A percentile compares a stretch with the other conserved stretches of the same genome.
Evolutionary conservation across 2,888 invertebrate genomes (phyloP).

Genomic region (Candidula unifasciata): DNA sequence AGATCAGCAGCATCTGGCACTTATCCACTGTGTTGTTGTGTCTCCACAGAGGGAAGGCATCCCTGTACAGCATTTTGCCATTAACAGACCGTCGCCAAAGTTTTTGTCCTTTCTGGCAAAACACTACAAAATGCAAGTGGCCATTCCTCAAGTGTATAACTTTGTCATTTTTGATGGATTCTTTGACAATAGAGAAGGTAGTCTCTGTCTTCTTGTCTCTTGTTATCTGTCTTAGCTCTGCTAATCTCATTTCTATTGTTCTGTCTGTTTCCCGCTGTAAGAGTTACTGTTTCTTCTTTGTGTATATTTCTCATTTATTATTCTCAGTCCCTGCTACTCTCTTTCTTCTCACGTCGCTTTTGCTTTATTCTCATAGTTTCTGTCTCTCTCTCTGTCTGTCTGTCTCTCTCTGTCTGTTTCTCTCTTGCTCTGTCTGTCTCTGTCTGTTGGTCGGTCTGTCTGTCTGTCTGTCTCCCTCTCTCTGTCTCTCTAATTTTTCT

Average conservation of each 20-base stretch:
- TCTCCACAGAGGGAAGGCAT: not conserved
- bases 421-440: not conserved
- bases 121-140: slow-evolving; percentile 85
- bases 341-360: not conserved
- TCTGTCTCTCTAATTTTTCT: not conserved
- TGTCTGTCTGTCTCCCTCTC: not conserved
- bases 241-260: no score
- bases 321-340: not conserved
- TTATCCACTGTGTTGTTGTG: not conserved
- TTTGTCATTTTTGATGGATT: slow-evolving; percentile 91
- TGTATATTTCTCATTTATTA: not conserved
- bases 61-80: slow-evolving; percentile 85
- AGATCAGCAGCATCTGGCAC: no score
- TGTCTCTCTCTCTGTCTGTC: slow-evolving; percentile 40
- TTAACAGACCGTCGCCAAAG: slow-evolving; percentile 94
- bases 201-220: not conserved
- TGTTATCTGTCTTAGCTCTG: slow-evolving; percentile 7
- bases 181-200: slow-evolving; percentile 80
- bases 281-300: not conserved
- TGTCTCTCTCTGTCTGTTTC: slow-evolving; percentile 29
- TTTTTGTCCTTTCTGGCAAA: slow-evolving; percentile 90
- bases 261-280: slow-evolving; percentile 1
- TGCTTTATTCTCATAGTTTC: not conserved
- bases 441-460: not conserved
- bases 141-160: slow-evolving; percentile 90